These are phyloP conservation scores for Sesia bembeciformis DNA, from an alignment of 2,888 invertebrate genomes.

Conservation along the genomic window DNA sequence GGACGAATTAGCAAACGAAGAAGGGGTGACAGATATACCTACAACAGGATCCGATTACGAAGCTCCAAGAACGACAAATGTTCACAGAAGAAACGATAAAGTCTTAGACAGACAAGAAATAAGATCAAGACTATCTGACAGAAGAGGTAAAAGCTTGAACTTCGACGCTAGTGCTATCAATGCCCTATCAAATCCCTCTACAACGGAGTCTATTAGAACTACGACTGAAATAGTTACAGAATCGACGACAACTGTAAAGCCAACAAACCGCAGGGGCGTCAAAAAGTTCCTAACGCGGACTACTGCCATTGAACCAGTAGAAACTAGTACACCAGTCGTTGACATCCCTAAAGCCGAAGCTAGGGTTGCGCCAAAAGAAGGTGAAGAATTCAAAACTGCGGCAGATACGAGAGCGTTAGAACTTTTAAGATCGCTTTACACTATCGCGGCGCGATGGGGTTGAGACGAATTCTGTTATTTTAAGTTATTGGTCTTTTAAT, in stretches of 20 bases:
- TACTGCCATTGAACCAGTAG: slow-evolving; percentile 30
- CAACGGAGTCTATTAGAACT: slow-evolving; percentile 30
- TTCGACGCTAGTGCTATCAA: slow-evolving; percentile 53
- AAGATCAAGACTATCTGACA: slow-evolving; percentile 26
- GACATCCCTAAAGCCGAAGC: slow-evolving; percentile 59
- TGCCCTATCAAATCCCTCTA: slow-evolving; percentile 47
- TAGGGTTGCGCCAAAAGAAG: slow-evolving; percentile 31
- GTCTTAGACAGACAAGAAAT: slow-evolving; percentile 25
- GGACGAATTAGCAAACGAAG: slow-evolving; percentile 62
- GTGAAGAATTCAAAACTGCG: slow-evolving; percentile 49
- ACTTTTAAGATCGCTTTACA: slow-evolving; percentile 86
- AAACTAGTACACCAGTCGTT: slow-evolving; percentile 27
- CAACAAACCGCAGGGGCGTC: slow-evolving; percentile 47
- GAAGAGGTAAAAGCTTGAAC: slow-evolving; percentile 45
- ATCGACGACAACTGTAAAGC: slow-evolving; percentile 33
- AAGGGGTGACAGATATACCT: slow-evolving; percentile 29
- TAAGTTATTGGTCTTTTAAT: slow-evolving; percentile 20
- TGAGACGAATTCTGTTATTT: slow-evolving; percentile 10
- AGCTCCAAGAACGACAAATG: slow-evolving; percentile 27
- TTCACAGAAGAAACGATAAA: slow-evolving; percentile 33
- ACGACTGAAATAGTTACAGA: slow-evolving; percentile 30
- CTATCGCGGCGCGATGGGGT: slow-evolving; percentile 89
- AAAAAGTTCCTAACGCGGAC: slow-evolving; percentile 44
- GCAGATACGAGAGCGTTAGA: slow-evolving; percentile 88
- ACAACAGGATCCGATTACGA: slow-evolving; percentile 32